These are phyloP conservation scores for Chaetops frenatus DNA, from an alignment of 2,113 vertebrate species.

Conservation along the genomic window DNA sequence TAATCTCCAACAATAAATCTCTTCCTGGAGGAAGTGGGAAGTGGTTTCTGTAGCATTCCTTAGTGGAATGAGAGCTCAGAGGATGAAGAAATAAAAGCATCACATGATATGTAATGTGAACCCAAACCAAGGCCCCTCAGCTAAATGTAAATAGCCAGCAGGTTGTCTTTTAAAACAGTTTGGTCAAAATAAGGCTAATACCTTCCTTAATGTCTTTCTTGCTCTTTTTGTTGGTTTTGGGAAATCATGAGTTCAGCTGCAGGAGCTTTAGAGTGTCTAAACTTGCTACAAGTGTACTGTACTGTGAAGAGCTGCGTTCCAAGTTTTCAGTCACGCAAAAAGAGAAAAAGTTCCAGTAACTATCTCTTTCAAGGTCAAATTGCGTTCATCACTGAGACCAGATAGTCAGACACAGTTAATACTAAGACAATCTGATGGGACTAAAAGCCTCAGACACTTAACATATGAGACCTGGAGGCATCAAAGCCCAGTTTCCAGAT, in stretches of 20 bases:
- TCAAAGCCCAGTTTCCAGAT: background rate
- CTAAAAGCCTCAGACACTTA: background rate
- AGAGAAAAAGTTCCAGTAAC: background rate
- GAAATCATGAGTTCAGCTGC: background rate
- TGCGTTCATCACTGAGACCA: constrained; percentile 1
- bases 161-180: background rate
- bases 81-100: background rate
- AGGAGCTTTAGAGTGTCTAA: constrained; percentile 26
- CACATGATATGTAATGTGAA: background rate
- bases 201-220: constrained; percentile 1
- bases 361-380: constrained; percentile 34
- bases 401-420: background rate
- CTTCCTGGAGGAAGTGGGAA: background rate
- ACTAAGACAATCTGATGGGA: background rate
- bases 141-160: background rate
- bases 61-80: background rate
- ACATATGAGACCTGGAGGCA: background rate
- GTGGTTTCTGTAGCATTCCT: background rate
- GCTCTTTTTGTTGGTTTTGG: background rate
- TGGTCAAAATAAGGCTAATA: constrained; percentile 36
- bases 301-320: constrained; percentile 16
- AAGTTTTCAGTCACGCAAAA: constrained; percentile 7
- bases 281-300: constrained; percentile 12
- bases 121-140: background rate
- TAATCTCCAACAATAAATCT: background rate